These are phyloP conservation scores for Aepyceros melampus DNA, from an alignment of 2,113 vertebrate genomes.

Conservation along the genomic window DNA sequence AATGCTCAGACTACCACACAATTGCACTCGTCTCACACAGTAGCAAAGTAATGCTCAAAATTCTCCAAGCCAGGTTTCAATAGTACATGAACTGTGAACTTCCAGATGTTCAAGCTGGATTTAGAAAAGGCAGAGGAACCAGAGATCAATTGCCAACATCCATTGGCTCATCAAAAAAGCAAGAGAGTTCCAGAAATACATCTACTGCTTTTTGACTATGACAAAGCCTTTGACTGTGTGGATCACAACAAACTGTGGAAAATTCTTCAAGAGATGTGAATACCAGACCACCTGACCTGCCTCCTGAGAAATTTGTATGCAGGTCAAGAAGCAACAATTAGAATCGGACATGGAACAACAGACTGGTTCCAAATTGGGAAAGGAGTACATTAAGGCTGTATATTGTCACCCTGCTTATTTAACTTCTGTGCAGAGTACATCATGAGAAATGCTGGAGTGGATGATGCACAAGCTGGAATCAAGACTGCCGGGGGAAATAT, in stretches of 20 bases:
- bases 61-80: background rate
- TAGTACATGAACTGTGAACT: background rate
- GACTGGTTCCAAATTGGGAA: background rate
- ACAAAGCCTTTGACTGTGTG: background rate
- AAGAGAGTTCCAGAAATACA: background rate
- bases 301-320: background rate
- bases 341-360: background rate
- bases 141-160: background rate
- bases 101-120: background rate
- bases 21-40: background rate
- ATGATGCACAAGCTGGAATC: background rate
- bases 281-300: background rate
- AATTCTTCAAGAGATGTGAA: background rate
- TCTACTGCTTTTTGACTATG: background rate
- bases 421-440: background rate
- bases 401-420: background rate
- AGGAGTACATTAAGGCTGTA: background rate
- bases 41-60: background rate
- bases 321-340: background rate
- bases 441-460: fast-evolving
- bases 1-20: background rate
- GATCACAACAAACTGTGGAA: background rate
- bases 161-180: background rate
- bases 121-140: background rate
- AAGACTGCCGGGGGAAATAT: background rate